phyloP scores from a whole-genome alignment of 2,888 invertebrate genomes.

The Caradrina kadenii region DNA sequence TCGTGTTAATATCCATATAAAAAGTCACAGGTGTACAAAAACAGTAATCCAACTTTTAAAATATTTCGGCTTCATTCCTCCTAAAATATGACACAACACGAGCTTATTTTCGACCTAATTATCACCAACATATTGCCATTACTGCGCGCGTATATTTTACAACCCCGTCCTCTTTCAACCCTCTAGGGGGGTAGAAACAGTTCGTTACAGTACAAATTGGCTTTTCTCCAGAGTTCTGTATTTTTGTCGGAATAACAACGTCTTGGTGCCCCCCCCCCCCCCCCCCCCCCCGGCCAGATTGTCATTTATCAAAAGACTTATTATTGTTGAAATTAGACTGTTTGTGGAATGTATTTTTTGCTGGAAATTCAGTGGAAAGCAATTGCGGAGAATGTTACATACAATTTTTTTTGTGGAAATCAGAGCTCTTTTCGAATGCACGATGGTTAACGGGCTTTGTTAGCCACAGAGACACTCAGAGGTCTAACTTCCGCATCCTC shows the following conservation, averaged over 20 bases:
- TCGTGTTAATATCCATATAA: constrained; percentile 44
- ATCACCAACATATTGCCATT: constrained; percentile 65
- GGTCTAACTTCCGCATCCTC: constrained; percentile 7
- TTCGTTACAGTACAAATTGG: constrained; percentile 78
- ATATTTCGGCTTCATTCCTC: constrained; percentile 40
- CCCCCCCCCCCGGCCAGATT: constrained; percentile 63
- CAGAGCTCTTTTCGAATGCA: constrained; percentile 25
- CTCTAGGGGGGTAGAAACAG: constrained; percentile 30
- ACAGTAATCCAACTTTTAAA: constrained; percentile 57
- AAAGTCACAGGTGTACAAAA: constrained; percentile 55
- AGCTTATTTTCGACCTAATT: constrained; percentile 65
- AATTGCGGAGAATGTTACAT: constrained; percentile 38
- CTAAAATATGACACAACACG: constrained; percentile 53
- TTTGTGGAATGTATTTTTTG: constrained; percentile 56
- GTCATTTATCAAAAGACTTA: constrained; percentile 68
- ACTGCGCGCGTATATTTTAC: constrained; percentile 63
- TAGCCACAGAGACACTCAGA: constrained; percentile 1
- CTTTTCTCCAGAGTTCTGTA: constrained; percentile 73
- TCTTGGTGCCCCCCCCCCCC: constrained; percentile 60
- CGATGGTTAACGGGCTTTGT: constrained; percentile 28
- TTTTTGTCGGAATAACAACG: constrained; percentile 73
- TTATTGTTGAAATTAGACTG: constrained; percentile 67
- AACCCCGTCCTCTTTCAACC: constrained; percentile 35
- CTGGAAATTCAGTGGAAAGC: constrained; percentile 43
- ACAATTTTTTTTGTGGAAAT: constrained; percentile 14